Percentiles rank a stretch among this genome's conserved stretches.
Evolutionary conservation across 1,140 invertebrate genomes (phyloP).

Genomic region (Anadara kagoshimensis): DNA sequence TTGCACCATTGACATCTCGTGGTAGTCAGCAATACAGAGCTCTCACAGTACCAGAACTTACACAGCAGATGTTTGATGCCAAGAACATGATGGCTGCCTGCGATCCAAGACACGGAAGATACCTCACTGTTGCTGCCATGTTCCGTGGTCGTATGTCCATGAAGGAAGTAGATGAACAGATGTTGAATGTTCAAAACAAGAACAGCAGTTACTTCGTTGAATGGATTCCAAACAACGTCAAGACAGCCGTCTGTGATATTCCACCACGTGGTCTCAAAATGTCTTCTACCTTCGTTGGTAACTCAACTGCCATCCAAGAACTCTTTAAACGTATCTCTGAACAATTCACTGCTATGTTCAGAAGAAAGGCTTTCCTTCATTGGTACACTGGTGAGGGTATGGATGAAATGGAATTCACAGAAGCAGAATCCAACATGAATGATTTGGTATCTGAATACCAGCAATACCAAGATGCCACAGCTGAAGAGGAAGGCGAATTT

Average conservation of each 20-base stretch:
- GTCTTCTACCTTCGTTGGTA: constrained; percentile 76
- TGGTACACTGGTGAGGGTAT: constrained; percentile 90
- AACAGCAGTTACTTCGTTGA: constrained; percentile 89
- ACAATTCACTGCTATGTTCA: constrained; percentile 86
- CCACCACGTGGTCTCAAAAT: constrained; percentile 77
- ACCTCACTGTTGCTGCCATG: constrained; percentile 88
- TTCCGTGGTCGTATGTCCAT: constrained; percentile 96
- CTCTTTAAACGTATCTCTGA: constrained; percentile 85
- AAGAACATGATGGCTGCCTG: constrained; percentile 87
- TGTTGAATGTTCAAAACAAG: constrained; percentile 72
- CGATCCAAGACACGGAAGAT: constrained; percentile 81
- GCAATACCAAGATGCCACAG: constrained; percentile 91
- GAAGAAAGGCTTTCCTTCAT: constrained; percentile 86
- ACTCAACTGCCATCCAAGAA: constrained; percentile 83
- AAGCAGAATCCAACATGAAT: constrained; percentile 87
- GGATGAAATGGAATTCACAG: constrained; percentile 87
- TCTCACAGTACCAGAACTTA: constrained; percentile 82
- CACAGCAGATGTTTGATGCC: constrained; percentile 82
- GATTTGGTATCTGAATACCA: constrained; percentile 94
- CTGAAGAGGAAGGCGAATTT: constrained; percentile 86
- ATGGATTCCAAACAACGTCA: constrained; percentile 94
- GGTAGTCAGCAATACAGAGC: constrained; percentile 76
- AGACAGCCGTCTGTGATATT: constrained; percentile 75
- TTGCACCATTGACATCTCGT: constrained; percentile 81
- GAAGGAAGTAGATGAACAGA: constrained; percentile 87